phyloP scores from a whole-genome alignment of 2,113 vertebrate genomes.

The Myotis davidii region DNA sequence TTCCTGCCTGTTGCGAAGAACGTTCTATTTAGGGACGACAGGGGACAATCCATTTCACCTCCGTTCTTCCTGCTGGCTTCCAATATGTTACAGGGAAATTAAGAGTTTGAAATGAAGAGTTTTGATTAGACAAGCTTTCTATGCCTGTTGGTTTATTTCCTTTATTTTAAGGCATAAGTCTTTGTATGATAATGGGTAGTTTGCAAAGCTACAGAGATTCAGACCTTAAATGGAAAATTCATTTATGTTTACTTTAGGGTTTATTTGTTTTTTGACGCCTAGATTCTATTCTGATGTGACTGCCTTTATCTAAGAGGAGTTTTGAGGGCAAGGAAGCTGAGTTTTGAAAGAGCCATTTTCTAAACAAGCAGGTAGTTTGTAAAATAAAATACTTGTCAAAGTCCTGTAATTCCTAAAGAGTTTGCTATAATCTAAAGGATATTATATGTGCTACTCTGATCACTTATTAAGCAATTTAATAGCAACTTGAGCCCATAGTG shows the following conservation, averaged over 20 bases:
- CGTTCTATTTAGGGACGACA: conserved; percentile 58
- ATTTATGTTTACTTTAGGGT: not conserved
- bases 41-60: conserved; percentile 5
- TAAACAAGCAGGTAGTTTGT: not conserved
- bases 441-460: not conserved
- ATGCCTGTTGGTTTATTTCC: not conserved
- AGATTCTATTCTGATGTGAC: not conserved
- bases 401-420: not conserved
- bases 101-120: not conserved
- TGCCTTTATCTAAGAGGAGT: not conserved
- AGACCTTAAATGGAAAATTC: not conserved
- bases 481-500: not conserved
- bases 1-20: conserved; percentile 66
- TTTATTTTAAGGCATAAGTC: conserved; percentile 35
- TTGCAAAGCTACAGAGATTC: conserved; percentile 8
- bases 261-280: not conserved
- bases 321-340: not conserved
- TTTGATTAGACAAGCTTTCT: conserved; percentile 9
- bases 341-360: conserved; percentile 20
- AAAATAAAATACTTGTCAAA: conserved; percentile 45
- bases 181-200: not conserved
- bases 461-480: conserved; percentile 3
- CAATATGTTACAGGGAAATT: conserved; percentile 1
- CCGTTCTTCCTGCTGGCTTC: conserved; percentile 25
- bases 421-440: conserved; percentile 25